Evolutionary conservation across 1,140 invertebrate species (phyloP).

Genomic region (Ips nitidus): DNA sequence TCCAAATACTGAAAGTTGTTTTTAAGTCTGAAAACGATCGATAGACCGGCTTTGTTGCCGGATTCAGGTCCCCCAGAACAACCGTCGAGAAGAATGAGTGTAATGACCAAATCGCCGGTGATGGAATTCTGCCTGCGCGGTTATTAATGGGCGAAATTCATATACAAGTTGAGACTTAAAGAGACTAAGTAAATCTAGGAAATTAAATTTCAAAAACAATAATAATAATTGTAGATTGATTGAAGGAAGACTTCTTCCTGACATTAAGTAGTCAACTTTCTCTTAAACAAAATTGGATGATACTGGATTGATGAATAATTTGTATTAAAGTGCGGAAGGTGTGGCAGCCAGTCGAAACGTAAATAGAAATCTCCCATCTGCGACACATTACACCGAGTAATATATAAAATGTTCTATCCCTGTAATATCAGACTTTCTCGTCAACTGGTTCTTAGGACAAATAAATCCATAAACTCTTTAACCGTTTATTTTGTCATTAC

Average conservation of each 20-base stretch:
- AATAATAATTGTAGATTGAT: too few species aligned
- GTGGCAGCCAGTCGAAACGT: not conserved
- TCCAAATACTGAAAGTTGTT: too few species aligned
- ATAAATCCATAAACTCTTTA: slow-evolving; percentile 21
- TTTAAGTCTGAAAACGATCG: not conserved
- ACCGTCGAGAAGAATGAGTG: not conserved
- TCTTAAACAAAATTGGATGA: not conserved
- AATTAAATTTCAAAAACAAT: too few species aligned
- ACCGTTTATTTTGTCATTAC: slow-evolving; percentile 24
- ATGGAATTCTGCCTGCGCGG: not conserved
- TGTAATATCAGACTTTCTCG: not conserved
- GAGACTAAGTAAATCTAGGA: not conserved
- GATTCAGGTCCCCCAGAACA: not conserved
- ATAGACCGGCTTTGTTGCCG: slow-evolving; percentile 1
- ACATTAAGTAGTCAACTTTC: not conserved
- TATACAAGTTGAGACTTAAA: not conserved
- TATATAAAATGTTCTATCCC: not conserved
- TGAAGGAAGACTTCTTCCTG: not conserved
- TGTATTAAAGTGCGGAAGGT: not conserved
- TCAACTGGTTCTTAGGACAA: not conserved
- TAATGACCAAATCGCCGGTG: slow-evolving; percentile 15
- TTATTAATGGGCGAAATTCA: not conserved
- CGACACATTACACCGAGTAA: slow-evolving; percentile 6
- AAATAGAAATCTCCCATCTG: slow-evolving; percentile 5
- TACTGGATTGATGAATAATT: too few species aligned